phyloP scores from a whole-genome alignment of 1,140 invertebrate species.

The Gonioctena quinquepunctata region DNA sequence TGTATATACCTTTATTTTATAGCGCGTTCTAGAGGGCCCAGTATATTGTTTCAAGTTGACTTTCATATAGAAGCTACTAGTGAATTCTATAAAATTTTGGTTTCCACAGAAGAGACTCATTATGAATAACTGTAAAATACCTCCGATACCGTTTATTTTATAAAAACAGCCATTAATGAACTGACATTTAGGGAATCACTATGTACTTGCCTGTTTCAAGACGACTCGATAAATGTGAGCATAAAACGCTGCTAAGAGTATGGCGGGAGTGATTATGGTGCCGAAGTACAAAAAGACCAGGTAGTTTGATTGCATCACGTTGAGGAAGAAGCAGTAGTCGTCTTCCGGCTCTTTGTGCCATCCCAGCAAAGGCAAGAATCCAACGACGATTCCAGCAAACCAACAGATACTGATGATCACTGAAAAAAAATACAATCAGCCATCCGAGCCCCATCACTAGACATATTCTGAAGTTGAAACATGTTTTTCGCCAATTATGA shows the following conservation, averaged over 20 bases:
- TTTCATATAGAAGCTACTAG: too few species aligned
- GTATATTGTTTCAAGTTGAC: too few species aligned
- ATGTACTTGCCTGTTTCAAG: conserved; percentile 76
- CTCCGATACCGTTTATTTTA: too few species aligned
- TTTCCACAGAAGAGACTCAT: too few species aligned
- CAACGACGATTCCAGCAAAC: conserved; percentile 78
- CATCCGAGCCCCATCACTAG: too few species aligned
- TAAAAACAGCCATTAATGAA: too few species aligned
- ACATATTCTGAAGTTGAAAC: too few species aligned
- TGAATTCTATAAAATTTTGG: too few species aligned
- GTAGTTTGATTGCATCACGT: conserved; percentile 87
- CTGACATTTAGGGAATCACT: neutral
- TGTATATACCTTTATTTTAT: too few species aligned
- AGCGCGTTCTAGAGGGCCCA: too few species aligned
- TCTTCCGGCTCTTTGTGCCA: conserved; percentile 72
- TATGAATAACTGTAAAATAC: too few species aligned
- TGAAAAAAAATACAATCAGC: conserved; percentile 62
- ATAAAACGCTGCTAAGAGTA: conserved; percentile 83
- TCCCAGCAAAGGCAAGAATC: conserved; percentile 83
- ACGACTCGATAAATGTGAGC: conserved; percentile 86
- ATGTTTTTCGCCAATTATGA: too few species aligned
- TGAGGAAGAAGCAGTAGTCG: conserved; percentile 75
- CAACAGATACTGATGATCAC: conserved; percentile 85
- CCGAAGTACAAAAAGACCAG: conserved; percentile 86
- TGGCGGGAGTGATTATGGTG: conserved; percentile 84